Evolutionary conservation across 2,888 invertebrate genomes (phyloP).

Genomic region (Mesodorylaimus sp.): DNA sequence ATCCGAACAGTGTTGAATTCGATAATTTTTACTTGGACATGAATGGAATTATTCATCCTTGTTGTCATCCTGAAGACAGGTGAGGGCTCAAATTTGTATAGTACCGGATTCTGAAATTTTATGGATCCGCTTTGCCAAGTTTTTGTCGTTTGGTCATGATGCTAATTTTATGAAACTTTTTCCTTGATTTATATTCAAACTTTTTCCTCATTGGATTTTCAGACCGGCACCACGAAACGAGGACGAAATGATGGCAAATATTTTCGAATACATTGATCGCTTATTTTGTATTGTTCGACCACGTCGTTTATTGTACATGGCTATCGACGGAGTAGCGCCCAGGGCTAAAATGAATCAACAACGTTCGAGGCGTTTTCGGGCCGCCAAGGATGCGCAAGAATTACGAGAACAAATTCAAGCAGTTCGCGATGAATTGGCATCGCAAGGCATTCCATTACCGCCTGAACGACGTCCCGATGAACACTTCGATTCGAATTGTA

Average conservation of each 20-base stretch:
- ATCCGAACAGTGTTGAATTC: constrained; percentile 87
- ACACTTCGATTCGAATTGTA: constrained; percentile 97
- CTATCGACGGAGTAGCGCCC: constrained; percentile 82
- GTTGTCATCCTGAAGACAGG: constrained; percentile 92
- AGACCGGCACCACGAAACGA: constrained; percentile 84
- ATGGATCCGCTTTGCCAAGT: too few species aligned
- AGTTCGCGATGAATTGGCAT: constrained; percentile 28
- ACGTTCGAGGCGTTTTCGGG: constrained; percentile 80
- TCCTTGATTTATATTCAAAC: neutral
- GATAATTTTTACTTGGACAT: constrained; percentile 96
- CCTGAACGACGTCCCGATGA: constrained; percentile 63
- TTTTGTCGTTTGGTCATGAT: too few species aligned
- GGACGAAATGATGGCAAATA: constrained; percentile 98
- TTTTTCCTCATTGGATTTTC: neutral
- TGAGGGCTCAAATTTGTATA: constrained; percentile 16
- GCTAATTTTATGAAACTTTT: too few species aligned
- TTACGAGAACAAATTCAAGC: constrained; percentile 66
- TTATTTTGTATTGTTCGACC: constrained; percentile 46
- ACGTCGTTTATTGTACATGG: constrained; percentile 80
- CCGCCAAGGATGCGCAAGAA: constrained; percentile 78
- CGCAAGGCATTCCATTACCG: constrained; percentile 30
- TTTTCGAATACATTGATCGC: constrained; percentile 94
- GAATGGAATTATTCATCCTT: constrained; percentile 99
- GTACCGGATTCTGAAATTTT: too few species aligned
- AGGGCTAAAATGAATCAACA: constrained; percentile 99